These are phyloP conservation scores for Barbus barbus DNA, from an alignment of 2,113 vertebrate species.

Conservation along the genomic window DNA sequence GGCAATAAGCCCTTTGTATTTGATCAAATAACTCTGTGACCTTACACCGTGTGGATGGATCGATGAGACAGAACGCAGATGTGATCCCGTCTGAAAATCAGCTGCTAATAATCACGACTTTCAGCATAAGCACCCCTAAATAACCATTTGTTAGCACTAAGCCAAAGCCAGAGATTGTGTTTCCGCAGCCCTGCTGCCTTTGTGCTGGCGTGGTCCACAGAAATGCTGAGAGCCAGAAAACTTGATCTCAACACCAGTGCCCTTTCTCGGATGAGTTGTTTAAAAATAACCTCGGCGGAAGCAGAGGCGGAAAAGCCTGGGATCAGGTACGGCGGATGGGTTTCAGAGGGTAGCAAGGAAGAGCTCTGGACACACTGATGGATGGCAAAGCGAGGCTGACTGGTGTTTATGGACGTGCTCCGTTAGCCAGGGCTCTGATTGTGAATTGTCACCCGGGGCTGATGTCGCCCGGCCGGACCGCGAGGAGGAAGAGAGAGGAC, in stretches of 20 bases:
- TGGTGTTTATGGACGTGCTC: neutral
- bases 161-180: conserved; percentile 60
- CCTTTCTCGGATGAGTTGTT: conserved; percentile 62
- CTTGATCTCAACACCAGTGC: conserved; percentile 66
- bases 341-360: neutral
- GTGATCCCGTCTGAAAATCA: neutral
- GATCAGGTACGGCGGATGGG: conserved; percentile 25
- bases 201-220: conserved; percentile 64
- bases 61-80: neutral
- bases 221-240: conserved; percentile 76
- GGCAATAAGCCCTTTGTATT: neutral
- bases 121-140: conserved; percentile 22
- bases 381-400: conserved; percentile 27
- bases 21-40: neutral
- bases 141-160: conserved; percentile 43
- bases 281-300: conserved; percentile 69
- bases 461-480: conserved; percentile 61
- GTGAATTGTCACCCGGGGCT: conserved; percentile 17
- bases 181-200: conserved; percentile 60
- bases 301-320: conserved; percentile 37
- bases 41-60: neutral
- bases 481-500: conserved; percentile 56
- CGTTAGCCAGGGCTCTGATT: neutral
- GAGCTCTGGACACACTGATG: conserved; percentile 34
- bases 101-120: conserved; percentile 20